Conservation (phyloP, 2,888 invertebrate species). For the Cerceris ruficornis region DNA sequence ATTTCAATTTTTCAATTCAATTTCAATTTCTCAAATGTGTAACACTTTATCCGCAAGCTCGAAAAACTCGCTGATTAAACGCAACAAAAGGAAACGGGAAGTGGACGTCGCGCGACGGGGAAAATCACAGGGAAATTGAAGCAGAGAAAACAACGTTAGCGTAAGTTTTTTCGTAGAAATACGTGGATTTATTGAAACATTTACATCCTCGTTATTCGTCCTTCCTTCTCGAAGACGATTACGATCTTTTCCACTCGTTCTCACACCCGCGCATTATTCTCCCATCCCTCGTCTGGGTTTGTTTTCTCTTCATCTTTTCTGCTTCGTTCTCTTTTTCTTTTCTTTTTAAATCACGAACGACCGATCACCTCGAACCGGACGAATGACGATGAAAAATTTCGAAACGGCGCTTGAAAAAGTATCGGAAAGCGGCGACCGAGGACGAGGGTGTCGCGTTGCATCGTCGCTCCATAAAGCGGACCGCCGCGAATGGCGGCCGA, state of each 20-base stretch:
- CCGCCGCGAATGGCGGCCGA: conserved; percentile 14
- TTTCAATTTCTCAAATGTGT: too few relatives aligned
- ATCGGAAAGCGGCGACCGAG: conserved; percentile 5
- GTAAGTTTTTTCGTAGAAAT: conserved; percentile 76
- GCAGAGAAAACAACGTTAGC: neutral
- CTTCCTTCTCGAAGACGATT: conserved; percentile 31
- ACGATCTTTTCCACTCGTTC: neutral
- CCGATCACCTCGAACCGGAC: conserved; percentile 8
- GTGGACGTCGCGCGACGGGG: neutral
- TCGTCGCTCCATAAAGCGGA: neutral
- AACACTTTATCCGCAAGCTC: too few relatives aligned
- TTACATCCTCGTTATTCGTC: conserved; percentile 74
- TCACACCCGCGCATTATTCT: conserved; percentile 4
- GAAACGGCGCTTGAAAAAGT: conserved; percentile 12
- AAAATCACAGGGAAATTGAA: neutral
- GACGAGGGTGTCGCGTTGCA: neutral
- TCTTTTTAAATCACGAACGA: neutral
- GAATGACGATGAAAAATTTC: conserved; percentile 1
- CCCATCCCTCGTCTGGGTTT: neutral
- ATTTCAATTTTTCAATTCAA: too few relatives aligned
- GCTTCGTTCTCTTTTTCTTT: neutral
- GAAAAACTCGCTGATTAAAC: too few relatives aligned
- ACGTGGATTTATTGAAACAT: conserved; percentile 81
- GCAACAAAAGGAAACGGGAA: neutral
- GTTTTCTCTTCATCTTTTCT: too few relatives aligned